These are phyloP conservation scores for Pterocles burchelli DNA, from an alignment of 2,113 vertebrate species.

Conservation along the genomic window DNA sequence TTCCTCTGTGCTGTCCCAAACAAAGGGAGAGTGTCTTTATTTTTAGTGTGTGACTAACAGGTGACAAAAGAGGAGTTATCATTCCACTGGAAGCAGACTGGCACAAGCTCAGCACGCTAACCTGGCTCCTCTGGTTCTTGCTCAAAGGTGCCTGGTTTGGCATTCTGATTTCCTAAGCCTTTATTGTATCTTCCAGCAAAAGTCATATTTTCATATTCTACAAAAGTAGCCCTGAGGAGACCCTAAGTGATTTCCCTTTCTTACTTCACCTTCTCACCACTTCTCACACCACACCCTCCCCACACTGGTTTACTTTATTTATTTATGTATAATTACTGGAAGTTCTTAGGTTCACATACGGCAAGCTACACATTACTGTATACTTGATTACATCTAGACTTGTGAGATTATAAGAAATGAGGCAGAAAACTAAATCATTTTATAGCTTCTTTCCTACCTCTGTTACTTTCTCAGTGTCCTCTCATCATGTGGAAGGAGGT, in stretches of 20 bases:
- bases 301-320: not conserved
- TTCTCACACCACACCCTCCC: fast-evolving
- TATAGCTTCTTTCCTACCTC: not conserved
- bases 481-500: not conserved
- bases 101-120: not conserved
- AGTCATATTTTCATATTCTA: not conserved
- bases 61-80: not conserved
- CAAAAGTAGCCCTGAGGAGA: not conserved
- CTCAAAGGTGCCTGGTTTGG: not conserved
- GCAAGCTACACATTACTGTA: not conserved
- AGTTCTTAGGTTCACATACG: not conserved
- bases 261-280: not conserved
- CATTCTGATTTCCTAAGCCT: not conserved
- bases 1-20: not conserved
- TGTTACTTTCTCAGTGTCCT: not conserved
- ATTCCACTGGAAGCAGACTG: not conserved
- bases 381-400: not conserved
- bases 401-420: not conserved
- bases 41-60: not conserved
- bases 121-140: not conserved
- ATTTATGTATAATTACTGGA: not conserved
- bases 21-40: not conserved
- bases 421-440: not conserved
- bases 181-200: not conserved
- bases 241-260: not conserved